Conservation (phyloP, 2,888 invertebrate species). For the Drosophila mettleri region DNA sequence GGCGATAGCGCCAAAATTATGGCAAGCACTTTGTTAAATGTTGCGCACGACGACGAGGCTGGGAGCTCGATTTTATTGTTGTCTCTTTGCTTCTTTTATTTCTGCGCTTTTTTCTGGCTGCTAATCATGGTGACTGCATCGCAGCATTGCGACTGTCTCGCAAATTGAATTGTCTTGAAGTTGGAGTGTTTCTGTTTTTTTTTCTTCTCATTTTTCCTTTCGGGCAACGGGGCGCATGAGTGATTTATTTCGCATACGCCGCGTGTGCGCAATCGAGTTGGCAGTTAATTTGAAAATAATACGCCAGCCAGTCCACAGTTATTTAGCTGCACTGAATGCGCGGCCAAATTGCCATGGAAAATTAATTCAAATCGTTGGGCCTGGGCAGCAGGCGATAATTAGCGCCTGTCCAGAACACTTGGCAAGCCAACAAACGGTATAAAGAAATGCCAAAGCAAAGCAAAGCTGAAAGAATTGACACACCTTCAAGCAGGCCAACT, state of each 20-base stretch:
- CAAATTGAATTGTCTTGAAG: constrained; percentile 76
- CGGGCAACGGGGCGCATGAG: constrained; percentile 70
- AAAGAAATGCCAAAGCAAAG: background rate
- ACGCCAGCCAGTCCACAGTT: constrained; percentile 41
- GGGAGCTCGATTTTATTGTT: constrained; percentile 47
- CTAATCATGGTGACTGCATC: constrained; percentile 77
- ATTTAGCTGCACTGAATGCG: constrained; percentile 30
- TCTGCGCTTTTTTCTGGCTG: constrained; percentile 10
- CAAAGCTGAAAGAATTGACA: constrained; percentile 36
- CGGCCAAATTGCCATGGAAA: constrained; percentile 61
- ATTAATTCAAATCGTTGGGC: constrained; percentile 66
- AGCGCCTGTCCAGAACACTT: constrained; percentile 78
- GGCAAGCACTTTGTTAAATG: constrained; percentile 80
- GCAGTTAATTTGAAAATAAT: constrained; percentile 78
- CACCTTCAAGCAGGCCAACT: constrained; percentile 40
- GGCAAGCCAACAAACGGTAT: constrained; percentile 18
- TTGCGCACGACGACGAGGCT: constrained; percentile 58
- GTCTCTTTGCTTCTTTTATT: constrained; percentile 23
- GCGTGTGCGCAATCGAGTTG: constrained; percentile 70
- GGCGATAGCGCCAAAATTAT: constrained; percentile 75
- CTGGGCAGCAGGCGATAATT: constrained; percentile 68
- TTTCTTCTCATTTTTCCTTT: constrained; percentile 7
- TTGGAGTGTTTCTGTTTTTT: constrained; percentile 48
- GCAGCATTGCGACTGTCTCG: constrained; percentile 58
- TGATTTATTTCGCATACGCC: constrained; percentile 80